A percentile compares a stretch with the other conserved stretches of the same genome.
These are phyloP conservation scores for Oreochromis grahami DNA, from an alignment of 2,797 vertebrate genomes.

Conservation along the genomic window DNA sequence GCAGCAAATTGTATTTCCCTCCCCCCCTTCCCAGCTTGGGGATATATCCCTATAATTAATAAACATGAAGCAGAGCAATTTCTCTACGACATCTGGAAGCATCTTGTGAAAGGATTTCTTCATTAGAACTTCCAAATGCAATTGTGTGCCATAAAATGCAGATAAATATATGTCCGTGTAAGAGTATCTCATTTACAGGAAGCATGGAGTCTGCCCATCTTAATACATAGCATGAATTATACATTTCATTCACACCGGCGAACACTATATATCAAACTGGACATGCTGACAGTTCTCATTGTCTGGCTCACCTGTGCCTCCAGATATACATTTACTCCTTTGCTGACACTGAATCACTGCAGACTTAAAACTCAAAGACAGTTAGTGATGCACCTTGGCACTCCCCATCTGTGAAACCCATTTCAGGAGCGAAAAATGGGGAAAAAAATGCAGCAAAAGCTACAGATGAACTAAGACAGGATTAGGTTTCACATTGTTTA, in stretches of 20 bases:
- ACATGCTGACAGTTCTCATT: conserved; percentile 2
- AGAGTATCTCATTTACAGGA: background rate
- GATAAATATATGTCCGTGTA: background rate
- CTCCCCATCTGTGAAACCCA: conserved; percentile 27
- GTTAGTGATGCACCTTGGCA: conserved; percentile 1
- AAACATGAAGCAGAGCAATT: conserved; percentile 48
- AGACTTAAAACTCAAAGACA: conserved; percentile 17
- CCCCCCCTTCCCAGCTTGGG: background rate
- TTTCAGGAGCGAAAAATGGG: conserved; percentile 26
- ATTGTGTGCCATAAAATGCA: background rate
- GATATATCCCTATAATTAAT: conserved; percentile 59
- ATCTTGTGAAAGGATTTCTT: background rate
- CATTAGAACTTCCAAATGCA: conserved; percentile 14
- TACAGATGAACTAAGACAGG: background rate
- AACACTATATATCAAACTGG: conserved; percentile 9
- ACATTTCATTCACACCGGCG: background rate
- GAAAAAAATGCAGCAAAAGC: background rate
- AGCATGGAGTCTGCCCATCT: background rate
- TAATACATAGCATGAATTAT: background rate
- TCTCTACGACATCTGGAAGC: conserved; percentile 14
- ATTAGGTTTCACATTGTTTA: background rate
- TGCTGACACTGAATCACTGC: background rate
- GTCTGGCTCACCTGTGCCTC: conserved; percentile 37
- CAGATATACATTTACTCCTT: conserved; percentile 11
- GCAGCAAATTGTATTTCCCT: conserved; percentile 58